These are phyloP conservation scores for Dicranocentrus wangi DNA, from an alignment of 2,888 invertebrate species.

Conservation along the genomic window DNA sequence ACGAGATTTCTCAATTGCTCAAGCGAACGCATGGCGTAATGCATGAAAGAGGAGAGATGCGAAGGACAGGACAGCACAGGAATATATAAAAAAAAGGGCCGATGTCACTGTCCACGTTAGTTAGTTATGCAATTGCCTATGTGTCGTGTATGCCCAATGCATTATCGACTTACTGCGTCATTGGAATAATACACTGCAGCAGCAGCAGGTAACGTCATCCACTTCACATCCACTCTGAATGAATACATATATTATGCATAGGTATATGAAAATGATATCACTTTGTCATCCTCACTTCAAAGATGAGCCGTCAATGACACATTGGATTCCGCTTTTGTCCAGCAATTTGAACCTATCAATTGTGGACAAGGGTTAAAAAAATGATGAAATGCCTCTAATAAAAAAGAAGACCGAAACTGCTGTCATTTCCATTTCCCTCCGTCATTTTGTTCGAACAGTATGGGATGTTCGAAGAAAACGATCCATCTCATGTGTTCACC, in stretches of 20 bases:
- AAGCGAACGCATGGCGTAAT: not conserved
- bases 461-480: too few relatives aligned
- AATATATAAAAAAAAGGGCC: slow-evolving; percentile 32
- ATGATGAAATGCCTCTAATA: too few relatives aligned
- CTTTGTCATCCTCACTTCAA: slow-evolving; percentile 37
- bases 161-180: too few relatives aligned
- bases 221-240: too few relatives aligned
- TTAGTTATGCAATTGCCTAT: too few relatives aligned
- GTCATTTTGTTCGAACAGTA: too few relatives aligned
- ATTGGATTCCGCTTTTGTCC: too few relatives aligned
- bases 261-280: slow-evolving; percentile 10
- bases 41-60: not conserved
- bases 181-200: not conserved
- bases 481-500: too few relatives aligned
- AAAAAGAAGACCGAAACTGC: not conserved
- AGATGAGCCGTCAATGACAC: not conserved
- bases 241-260: not conserved
- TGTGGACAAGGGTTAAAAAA: too few relatives aligned
- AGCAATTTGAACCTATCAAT: too few relatives aligned
- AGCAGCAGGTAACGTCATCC: not conserved
- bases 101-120: slow-evolving; percentile 50
- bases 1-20: slow-evolving; percentile 22
- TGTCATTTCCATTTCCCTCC: too few relatives aligned
- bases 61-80: not conserved
- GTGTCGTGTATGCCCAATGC: not conserved